These are phyloP conservation scores for Dryobotodes eremita DNA, from an alignment of 2,888 invertebrate species.

Conservation along the genomic window DNA sequence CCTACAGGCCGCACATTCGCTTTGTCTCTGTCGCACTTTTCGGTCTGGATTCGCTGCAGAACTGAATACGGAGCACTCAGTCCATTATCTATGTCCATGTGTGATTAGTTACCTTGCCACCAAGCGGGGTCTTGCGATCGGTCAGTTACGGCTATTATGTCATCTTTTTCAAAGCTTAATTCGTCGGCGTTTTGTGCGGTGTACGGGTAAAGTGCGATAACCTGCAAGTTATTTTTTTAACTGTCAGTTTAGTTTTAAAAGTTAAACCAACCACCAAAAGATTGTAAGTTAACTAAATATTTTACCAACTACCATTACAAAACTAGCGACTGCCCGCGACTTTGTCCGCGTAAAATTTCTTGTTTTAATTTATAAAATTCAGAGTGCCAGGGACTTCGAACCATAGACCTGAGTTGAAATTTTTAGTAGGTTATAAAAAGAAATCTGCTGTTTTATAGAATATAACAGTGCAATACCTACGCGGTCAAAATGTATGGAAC, in stretches of 20 bases:
- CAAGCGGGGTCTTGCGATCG: conserved; percentile 98
- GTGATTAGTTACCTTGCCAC: conserved; percentile 93
- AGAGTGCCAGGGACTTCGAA: too few species aligned
- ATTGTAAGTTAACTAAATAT: neutral
- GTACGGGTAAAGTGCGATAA: conserved; percentile 98
- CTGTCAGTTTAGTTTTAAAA: conserved; percentile 9
- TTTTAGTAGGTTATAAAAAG: too few species aligned
- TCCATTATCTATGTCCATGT: neutral
- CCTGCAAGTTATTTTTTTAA: conserved; percentile 87
- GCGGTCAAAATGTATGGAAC: too few species aligned
- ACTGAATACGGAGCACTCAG: too few species aligned
- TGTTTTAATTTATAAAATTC: too few species aligned
- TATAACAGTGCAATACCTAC: too few species aligned
- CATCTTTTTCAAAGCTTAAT: conserved; percentile 97
- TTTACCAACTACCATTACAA: neutral
- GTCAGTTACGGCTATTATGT: conserved; percentile 96
- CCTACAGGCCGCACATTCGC: neutral
- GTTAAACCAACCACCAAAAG: conserved; percentile 5
- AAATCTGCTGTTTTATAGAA: too few species aligned
- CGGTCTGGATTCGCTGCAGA: neutral
- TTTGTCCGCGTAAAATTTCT: neutral
- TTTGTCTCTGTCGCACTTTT: neutral
- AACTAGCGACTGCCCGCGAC: neutral
- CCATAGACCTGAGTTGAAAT: too few species aligned
- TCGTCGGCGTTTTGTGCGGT: conserved; percentile 98